Evolutionary conservation across 2,888 invertebrate species (phyloP).

Genomic region (Philhelius pedissequus): DNA sequence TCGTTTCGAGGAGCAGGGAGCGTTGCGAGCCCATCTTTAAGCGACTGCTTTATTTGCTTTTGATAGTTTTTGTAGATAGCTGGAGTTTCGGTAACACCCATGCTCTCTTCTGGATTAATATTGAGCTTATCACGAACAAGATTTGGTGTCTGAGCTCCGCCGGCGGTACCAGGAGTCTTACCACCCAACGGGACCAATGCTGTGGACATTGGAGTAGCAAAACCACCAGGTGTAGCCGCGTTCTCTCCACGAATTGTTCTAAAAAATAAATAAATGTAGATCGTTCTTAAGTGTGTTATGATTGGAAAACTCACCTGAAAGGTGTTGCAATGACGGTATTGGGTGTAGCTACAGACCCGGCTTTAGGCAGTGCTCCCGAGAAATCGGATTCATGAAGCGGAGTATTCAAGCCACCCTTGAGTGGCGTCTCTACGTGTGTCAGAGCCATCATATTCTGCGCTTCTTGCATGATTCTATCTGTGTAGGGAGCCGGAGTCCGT

Average conservation of each 20-base stretch:
- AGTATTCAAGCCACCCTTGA: conserved; percentile 97
- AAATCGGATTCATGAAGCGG: conserved; percentile 95
- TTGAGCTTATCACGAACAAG: conserved; percentile 95
- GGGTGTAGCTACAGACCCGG: conserved; percentile 87
- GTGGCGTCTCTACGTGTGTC: conserved; percentile 97
- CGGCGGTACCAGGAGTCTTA: conserved; percentile 71
- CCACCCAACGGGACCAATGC: conserved; percentile 78
- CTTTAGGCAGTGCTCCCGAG: conserved; percentile 88
- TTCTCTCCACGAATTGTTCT: conserved; percentile 85
- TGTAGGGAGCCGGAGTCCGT: conserved; percentile 91
- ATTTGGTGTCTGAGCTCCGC: conserved; percentile 82
- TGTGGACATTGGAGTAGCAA: conserved; percentile 81
- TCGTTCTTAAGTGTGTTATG: conserved; percentile 19
- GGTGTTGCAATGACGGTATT: conserved; percentile 95
- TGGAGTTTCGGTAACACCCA: conserved; percentile 86
- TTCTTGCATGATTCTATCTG: conserved; percentile 93
- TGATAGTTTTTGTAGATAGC: conserved; percentile 84
- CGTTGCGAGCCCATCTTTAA: conserved; percentile 87
- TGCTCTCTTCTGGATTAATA: conserved; percentile 93
- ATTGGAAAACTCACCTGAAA: conserved; percentile 81
- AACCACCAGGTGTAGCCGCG: conserved; percentile 83
- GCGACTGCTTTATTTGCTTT: conserved; percentile 86
- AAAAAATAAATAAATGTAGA: not conserved
- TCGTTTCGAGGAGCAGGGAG: conserved; percentile 97
- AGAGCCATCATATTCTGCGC: conserved; percentile 99